A percentile compares a stretch with the other conserved stretches of the same genome.
These are phyloP conservation scores for Lacerta bilineata DNA, from an alignment of 2,797 vertebrate genomes.

Conservation along the genomic window DNA sequence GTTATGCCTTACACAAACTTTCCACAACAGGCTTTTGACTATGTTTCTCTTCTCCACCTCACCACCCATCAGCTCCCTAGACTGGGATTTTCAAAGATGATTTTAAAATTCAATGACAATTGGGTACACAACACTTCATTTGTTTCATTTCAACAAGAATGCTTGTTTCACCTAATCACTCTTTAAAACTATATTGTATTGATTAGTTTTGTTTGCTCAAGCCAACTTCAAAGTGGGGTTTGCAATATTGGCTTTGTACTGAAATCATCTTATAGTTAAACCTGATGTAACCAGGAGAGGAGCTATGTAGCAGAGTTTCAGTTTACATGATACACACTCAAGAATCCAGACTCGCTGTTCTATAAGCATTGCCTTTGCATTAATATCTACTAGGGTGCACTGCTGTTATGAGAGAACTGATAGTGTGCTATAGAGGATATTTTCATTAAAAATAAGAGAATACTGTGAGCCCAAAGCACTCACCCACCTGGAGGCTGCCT, in stretches of 20 bases:
- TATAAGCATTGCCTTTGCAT: background rate
- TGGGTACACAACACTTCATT: constrained; percentile 7
- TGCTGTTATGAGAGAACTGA: background rate
- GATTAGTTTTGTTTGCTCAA: background rate
- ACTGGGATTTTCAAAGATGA: background rate
- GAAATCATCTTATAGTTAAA: background rate
- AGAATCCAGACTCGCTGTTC: background rate
- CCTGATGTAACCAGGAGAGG: background rate
- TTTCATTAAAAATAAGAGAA: background rate
- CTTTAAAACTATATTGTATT: background rate
- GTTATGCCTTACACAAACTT: background rate
- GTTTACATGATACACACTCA: background rate
- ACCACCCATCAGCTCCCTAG: rapidly evolving
- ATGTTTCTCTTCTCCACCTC: background rate
- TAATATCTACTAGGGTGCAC: background rate
- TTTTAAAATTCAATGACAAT: background rate
- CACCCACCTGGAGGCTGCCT: background rate
- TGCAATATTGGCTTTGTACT: background rate
- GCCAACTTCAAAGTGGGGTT: background rate
- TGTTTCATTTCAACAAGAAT: constrained; percentile 4
- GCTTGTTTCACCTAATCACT: background rate
- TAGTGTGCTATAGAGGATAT: background rate
- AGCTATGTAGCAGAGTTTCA: background rate
- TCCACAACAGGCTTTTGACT: background rate
- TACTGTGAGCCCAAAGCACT: background rate